These are phyloP conservation scores for Arrhamphus sclerolepis DNA, from an alignment of 2,797 vertebrate species.

Conservation along the genomic window DNA sequence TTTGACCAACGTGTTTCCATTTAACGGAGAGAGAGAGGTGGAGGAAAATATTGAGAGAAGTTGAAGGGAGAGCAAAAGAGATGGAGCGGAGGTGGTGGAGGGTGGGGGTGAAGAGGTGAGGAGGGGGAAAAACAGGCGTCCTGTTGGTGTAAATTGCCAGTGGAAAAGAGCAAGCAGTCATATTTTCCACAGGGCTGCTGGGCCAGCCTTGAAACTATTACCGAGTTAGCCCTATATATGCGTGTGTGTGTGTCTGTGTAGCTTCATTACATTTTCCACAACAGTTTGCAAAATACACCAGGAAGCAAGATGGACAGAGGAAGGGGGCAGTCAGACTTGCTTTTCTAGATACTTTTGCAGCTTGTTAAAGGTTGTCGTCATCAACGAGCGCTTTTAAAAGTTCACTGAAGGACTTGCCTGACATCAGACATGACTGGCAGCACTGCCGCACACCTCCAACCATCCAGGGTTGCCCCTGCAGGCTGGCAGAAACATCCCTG, in stretches of 20 bases:
- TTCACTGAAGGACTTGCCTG: background rate
- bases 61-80: too few species aligned
- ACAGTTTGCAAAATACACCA: conserved; percentile 70
- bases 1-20: conserved; percentile 66
- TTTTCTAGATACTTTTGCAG: background rate
- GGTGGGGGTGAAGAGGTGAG: conserved; percentile 24
- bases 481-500: too few species aligned
- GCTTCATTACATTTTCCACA: conserved; percentile 77
- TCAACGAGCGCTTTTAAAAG: too few species aligned
- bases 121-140: conserved; percentile 63
- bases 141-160: conserved; percentile 77
- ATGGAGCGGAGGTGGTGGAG: too few species aligned
- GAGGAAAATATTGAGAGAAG: conserved; percentile 7
- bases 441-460: too few species aligned
- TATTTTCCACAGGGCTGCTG: conserved; percentile 74
- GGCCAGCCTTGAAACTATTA: conserved; percentile 77
- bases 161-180: conserved; percentile 75
- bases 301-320: conserved; percentile 58
- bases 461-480: too few species aligned
- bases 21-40: conserved; percentile 40
- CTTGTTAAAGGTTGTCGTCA: too few species aligned
- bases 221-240: conserved; percentile 56
- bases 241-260: conserved; percentile 33
- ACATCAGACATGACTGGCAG: too few species aligned
- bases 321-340: conserved; percentile 10